Base-by-base conservation (phyloP, 2,797 vertebrate species). In the Gorsachius magnificus region DNA sequence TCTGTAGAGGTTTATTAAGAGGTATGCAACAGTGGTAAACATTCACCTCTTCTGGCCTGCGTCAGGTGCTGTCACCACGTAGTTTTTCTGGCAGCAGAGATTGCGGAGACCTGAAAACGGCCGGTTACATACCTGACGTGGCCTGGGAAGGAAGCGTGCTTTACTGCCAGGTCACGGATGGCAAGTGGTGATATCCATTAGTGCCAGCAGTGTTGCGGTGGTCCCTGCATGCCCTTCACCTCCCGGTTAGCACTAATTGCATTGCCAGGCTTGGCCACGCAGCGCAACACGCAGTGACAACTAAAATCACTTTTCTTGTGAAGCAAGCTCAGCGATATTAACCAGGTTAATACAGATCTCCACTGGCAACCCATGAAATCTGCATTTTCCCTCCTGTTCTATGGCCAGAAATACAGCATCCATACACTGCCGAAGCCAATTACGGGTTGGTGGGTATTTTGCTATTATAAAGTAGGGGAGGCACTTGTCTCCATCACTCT, bases 11-110 rank as follows among this genome's bases (percentile, higher is more conserved):
- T 72, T 76, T 69, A 68, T 53, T 79, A 29, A 69, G 66, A 33
- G 45, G 51, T 50, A 9, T 4, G 20, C 33, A 76, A 11, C n/a
- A 35, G 13, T 0, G 6, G 33, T 22, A 33, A 83, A 38, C 4
- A 13, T 14, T 66, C 9, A 1, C 41, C 56, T 85, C 63, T 61
- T 31, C 74, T 53, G 41, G 63, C 60, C 56, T 54, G 82, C 0
- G 0, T 29, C 24, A 71, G 46, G 36, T 12, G 10, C 58, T 0
- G 0, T 33, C 58, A 45, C 22, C 1, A 2, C 4, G 28, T 14
- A 31, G 26, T 10, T 76, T 29, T 89, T 85, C 58, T 85, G 78
- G 58, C 87, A 95, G 54, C 71, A 38, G 50, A 76, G 66, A 2
- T 7, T 72, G 64, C 63, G 68, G 83, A 48, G 33, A 57, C 35